Evolutionary conservation across 1,140 invertebrate genomes (phyloP), one percentile per base, ranked within the genome.

Genomic region (Physella acuta): DNA sequence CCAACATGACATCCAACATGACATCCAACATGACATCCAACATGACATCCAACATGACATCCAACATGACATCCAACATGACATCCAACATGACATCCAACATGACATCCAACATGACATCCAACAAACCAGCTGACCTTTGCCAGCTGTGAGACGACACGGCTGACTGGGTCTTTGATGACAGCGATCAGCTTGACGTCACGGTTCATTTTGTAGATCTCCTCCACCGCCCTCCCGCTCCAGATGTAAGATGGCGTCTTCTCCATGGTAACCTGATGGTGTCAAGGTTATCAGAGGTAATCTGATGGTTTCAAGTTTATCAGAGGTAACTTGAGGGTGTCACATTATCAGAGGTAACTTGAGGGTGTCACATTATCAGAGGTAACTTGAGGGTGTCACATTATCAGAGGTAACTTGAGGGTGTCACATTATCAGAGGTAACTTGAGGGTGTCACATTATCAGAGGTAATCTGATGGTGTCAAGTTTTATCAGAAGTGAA

Each of bases 121-220:
- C 73, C 75, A 63, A n/a, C n/a, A n/a, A n/a, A n/a, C n/a, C n/a
- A n/a, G 79, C 74, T 78, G 95, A 94, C 0, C 93, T 91, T 76
- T 95, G 95, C 20, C 30, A 30, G 2, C 83, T 97, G 94, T n/a
- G 93, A 95, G 31, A 97, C 91, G 16, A 94, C 92, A 62, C 95
- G 86, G 0, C 92, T 94, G 5, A 95, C 93, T 1, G 95, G 95
- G 85, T 97, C 93, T 30, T 94, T 85, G 0, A 97, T 91, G 14
- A 97, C 92, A 4, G 95, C 90, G 33, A 97, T 86, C 17, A 97
- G 84, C 83, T 93, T 94, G 55, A 93, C 92, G 17, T 89, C 87
- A 16, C 91, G 89, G 82, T 96, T 95, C 92, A 97, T 93, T 63
- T 90, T 88, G 73, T 91, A 90, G 0, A 97, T 92, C 60, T 94